These are phyloP conservation scores for Dinoponera quadriceps DNA, from an alignment of 1,140 invertebrate species.

Conservation along the genomic window DNA sequence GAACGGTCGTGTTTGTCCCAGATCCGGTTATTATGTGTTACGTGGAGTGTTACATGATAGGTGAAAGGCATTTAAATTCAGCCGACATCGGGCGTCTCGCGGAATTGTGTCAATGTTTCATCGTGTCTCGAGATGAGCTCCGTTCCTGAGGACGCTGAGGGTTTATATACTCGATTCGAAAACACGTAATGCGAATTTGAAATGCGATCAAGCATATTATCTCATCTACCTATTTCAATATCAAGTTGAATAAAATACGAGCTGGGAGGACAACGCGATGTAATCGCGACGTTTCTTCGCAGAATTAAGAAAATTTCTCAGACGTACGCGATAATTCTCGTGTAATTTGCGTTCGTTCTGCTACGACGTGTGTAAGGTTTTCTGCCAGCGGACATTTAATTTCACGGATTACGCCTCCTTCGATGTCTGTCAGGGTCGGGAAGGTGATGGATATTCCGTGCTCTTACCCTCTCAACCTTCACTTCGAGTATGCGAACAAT, in stretches of 20 bases:
- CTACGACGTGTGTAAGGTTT: too few relatives aligned
- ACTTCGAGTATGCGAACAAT: too few relatives aligned
- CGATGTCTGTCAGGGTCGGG: too few relatives aligned
- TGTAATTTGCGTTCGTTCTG: not conserved
- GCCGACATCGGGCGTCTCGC: not conserved
- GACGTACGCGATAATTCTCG: not conserved
- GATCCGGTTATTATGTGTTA: conserved; percentile 46
- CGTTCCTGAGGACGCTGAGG: conserved; percentile 1
- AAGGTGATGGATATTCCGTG: too few relatives aligned
- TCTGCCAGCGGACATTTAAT: too few relatives aligned
- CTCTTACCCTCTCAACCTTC: too few relatives aligned
- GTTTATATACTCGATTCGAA: not conserved
- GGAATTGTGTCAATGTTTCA: conserved; percentile 51
- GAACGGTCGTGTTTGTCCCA: conserved; percentile 14
- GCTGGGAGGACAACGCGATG: not conserved
- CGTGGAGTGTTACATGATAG: conserved; percentile 49
- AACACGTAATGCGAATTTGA: not conserved
- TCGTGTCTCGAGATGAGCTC: conserved; percentile 17
- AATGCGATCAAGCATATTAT: not conserved
- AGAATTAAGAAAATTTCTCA: not conserved
- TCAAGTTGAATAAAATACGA: not conserved
- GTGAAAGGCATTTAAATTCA: conserved; percentile 67
- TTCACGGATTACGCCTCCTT: too few relatives aligned
- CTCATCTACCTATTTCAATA: not conserved
- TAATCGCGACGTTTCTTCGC: conserved; percentile 43